These are phyloP conservation scores for Avahi laniger DNA, from an alignment of 2,797 vertebrate genomes.

Conservation along the genomic window DNA sequence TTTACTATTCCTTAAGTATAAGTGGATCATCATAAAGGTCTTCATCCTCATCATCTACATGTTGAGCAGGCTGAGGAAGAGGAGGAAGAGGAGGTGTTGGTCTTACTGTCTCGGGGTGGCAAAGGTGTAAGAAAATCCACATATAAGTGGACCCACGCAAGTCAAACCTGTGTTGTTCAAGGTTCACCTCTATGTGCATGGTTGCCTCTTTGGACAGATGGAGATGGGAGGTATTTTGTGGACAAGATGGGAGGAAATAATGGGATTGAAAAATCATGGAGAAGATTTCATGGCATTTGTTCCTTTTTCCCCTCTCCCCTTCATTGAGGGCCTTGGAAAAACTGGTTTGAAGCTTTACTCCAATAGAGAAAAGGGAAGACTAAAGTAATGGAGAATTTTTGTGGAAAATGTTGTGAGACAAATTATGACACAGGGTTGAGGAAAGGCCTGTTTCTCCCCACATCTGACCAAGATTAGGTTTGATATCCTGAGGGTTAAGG, in stretches of 20 bases:
- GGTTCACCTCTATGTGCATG: neutral
- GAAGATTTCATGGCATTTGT: neutral
- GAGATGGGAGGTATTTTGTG: neutral
- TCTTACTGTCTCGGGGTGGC: neutral
- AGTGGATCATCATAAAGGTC: neutral
- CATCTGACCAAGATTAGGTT: neutral
- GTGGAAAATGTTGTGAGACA: neutral
- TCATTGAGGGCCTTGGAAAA: neutral
- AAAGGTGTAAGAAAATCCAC: neutral
- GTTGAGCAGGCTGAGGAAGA: neutral
- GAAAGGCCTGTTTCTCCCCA: neutral
- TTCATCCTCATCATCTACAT: too few species aligned
- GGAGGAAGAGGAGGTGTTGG: neutral
- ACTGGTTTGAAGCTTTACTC: neutral
- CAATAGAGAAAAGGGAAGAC: neutral
- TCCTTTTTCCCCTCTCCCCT: neutral
- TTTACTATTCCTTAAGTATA: neutral
- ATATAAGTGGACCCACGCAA: accelerated
- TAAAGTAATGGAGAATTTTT: neutral
- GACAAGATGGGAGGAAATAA: neutral
- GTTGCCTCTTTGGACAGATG: neutral
- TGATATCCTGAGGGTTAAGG: neutral
- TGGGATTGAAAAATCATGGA: neutral
- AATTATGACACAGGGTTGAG: neutral
- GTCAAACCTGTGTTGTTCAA: neutral